These are phyloP conservation scores for Craterocephalus amniculus DNA, from an alignment of 2,797 vertebrate species.

Conservation along the genomic window DNA sequence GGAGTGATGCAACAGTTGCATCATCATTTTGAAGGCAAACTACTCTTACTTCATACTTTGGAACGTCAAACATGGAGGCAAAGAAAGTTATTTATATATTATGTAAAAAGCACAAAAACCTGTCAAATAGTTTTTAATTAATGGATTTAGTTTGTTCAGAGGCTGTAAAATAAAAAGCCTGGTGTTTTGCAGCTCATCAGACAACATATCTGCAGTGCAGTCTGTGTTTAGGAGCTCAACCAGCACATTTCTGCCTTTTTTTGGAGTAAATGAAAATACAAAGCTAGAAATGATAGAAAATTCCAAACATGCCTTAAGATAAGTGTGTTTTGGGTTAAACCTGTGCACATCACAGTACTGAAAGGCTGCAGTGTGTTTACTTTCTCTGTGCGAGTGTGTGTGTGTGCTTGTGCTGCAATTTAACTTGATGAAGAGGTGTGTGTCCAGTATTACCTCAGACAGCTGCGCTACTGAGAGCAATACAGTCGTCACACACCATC, in stretches of 20 bases:
- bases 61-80: too few relatives aligned
- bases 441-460: conserved; percentile 61
- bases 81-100: too few relatives aligned
- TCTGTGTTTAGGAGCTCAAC: too few relatives aligned
- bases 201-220: too few relatives aligned
- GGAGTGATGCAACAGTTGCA: background rate
- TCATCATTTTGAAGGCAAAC: background rate
- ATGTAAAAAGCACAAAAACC: too few relatives aligned
- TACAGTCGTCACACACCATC: conserved; percentile 68
- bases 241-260: too few relatives aligned
- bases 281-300: background rate
- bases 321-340: background rate
- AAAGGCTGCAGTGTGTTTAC: conserved; percentile 3
- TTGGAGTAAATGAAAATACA: too few relatives aligned
- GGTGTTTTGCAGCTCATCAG: too few relatives aligned
- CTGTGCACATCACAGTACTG: background rate
- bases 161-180: background rate
- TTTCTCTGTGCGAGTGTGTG: conserved; percentile 6
- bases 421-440: conserved; percentile 72
- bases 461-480: conserved; percentile 67
- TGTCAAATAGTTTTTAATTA: too few relatives aligned
- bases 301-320: background rate
- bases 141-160: background rate
- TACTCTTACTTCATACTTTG: background rate
- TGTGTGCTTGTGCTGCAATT: conserved; percentile 43